Evolutionary conservation across 2,888 invertebrate species (phyloP).

Genomic region (Chirona hameri): DNA sequence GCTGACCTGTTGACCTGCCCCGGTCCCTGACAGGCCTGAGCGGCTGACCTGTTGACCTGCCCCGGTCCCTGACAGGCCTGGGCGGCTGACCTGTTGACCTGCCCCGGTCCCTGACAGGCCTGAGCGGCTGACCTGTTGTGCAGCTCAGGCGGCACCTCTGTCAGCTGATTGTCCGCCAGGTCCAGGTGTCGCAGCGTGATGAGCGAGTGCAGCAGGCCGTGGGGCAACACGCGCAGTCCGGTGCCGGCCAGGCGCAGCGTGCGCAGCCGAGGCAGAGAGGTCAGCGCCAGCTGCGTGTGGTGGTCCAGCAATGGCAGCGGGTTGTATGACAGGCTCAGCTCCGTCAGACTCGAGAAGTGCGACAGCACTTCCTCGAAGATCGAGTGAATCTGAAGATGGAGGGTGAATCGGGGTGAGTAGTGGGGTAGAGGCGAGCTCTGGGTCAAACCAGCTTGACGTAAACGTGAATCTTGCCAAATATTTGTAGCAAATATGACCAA

Average conservation of each 20-base stretch:
- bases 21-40: too few species aligned
- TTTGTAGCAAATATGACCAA: too few species aligned
- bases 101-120: not conserved
- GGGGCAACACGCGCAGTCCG: slow-evolving; percentile 56
- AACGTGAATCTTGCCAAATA: too few species aligned
- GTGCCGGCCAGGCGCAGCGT: not conserved
- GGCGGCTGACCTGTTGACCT: too few species aligned
- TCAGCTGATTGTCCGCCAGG: slow-evolving; percentile 2
- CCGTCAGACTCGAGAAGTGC: slow-evolving; percentile 75
- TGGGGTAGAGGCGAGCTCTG: too few species aligned
- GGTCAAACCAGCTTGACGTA: too few species aligned
- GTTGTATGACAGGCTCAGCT: slow-evolving; percentile 73
- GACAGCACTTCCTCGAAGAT: slow-evolving; percentile 59
- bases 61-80: too few species aligned
- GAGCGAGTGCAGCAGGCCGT: slow-evolving; percentile 68
- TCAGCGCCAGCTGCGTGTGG: not conserved
- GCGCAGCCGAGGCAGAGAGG: not conserved
- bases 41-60: too few species aligned
- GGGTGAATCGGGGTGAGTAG: too few species aligned
- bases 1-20: too few species aligned
- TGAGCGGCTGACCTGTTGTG: slow-evolving; percentile 48
- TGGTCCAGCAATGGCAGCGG: slow-evolving; percentile 55
- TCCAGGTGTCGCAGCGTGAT: slow-evolving; percentile 73
- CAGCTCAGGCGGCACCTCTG: slow-evolving; percentile 39
- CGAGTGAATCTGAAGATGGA: not conserved